A percentile compares a stretch with the other conserved stretches of the same genome.
These are phyloP conservation scores for Muntiacus muntjak DNA, from an alignment of 2,113 vertebrate species.

Conservation along the genomic window DNA sequence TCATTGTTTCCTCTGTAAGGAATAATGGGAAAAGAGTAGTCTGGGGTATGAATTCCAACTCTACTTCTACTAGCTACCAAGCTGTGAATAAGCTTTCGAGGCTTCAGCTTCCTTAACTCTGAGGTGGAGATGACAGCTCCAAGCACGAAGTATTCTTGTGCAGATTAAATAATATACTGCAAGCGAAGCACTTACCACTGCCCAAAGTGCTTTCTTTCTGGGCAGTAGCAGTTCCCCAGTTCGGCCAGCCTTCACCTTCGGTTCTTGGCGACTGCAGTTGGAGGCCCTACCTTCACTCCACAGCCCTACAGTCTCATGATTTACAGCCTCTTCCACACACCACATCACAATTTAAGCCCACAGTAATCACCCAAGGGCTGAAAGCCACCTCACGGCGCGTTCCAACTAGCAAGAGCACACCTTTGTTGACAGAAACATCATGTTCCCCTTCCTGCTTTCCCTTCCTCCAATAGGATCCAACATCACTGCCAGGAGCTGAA, in stretches of 20 bases:
- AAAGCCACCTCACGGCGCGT: not conserved
- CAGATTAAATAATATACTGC: not conserved
- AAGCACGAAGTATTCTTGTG: not conserved
- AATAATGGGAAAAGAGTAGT: not conserved
- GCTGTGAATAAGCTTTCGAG: not conserved
- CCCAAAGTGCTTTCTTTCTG: not conserved
- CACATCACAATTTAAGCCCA: not conserved
- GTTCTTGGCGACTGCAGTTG: not conserved
- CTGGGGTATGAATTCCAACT: not conserved
- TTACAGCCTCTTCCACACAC: not conserved
- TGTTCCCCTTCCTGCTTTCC: not conserved
- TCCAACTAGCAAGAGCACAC: not conserved
- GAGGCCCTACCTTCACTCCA: not conserved
- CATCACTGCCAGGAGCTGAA: not conserved
- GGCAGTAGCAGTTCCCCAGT: not conserved
- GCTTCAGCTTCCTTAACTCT: constrained; percentile 5
- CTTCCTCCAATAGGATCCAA: not conserved
- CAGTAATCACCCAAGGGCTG: not conserved
- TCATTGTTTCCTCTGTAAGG: not conserved
- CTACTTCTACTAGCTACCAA: not conserved
- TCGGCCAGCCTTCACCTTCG: not conserved
- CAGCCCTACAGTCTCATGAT: not conserved
- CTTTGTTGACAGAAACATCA: constrained; percentile 37
- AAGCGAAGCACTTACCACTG: not conserved
- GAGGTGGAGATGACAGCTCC: not conserved